Percentiles rank a stretch among this genome's conserved stretches.
These are phyloP conservation scores for Kradibia gibbosae DNA, from an alignment of 1,140 invertebrate species.

Conservation along the genomic window DNA sequence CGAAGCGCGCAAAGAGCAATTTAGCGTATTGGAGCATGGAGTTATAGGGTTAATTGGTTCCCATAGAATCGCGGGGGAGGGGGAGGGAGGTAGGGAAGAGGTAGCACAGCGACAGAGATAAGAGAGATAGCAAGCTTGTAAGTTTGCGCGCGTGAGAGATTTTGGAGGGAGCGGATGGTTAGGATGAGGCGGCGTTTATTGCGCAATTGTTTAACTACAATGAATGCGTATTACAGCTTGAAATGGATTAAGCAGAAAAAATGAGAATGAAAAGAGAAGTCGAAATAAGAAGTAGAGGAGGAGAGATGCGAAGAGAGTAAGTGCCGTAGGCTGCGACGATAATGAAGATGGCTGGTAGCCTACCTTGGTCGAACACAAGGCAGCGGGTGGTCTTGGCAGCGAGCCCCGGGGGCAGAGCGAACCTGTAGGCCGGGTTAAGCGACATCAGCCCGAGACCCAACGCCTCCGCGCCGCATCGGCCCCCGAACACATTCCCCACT, in stretches of 20 bases:
- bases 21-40: conserved; percentile 33
- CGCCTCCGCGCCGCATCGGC: conserved; percentile 73
- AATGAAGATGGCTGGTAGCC: conserved; percentile 70
- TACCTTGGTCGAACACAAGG: conserved; percentile 75
- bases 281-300: not conserved
- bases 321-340: conserved; percentile 39
- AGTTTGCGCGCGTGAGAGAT: conserved; percentile 7
- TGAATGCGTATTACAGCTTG: not conserved
- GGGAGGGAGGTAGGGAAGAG: too few relatives aligned
- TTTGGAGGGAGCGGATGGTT: not conserved
- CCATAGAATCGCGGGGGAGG: conserved; percentile 6
- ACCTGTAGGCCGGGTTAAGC: conserved; percentile 73
- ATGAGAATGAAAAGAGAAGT: not conserved
- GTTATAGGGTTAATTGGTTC: conserved; percentile 45
- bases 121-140: conserved; percentile 19
- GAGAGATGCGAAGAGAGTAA: conserved; percentile 25
- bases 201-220: not conserved
- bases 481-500: conserved; percentile 74
- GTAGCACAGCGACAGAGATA: conserved; percentile 13
- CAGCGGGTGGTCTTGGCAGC: conserved; percentile 72
- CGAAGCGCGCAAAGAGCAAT: not conserved
- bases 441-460: conserved; percentile 73
- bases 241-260: not conserved
- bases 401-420: conserved; percentile 73
- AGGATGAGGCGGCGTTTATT: not conserved